These are phyloP conservation scores for Pyrrhia umbra DNA, from an alignment of 2,888 invertebrate genomes.

Conservation along the genomic window DNA sequence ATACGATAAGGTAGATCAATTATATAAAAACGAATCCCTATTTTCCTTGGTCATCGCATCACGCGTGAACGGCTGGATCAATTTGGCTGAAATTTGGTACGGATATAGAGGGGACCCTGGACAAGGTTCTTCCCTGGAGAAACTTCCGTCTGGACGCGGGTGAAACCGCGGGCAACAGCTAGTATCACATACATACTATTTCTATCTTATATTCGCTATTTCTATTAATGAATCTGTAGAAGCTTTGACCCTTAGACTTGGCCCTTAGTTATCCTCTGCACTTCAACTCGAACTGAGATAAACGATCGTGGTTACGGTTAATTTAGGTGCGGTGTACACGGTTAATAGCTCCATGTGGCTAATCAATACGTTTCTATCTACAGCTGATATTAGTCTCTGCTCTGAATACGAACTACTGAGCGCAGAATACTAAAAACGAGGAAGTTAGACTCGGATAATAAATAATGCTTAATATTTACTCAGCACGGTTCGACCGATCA, in stretches of 20 bases:
- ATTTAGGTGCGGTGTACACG: slow-evolving; percentile 27
- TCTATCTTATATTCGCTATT: background rate
- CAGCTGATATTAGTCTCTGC: slow-evolving; percentile 8
- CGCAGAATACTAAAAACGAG: background rate
- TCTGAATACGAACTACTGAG: background rate
- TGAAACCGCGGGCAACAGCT: no score
- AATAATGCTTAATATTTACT: background rate
- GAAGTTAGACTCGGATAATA: background rate
- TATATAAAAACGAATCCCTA: no score
- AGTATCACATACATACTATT: slow-evolving; percentile 10
- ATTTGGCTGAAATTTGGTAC: no score
- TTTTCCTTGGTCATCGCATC: no score
- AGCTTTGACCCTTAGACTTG: slow-evolving; percentile 1
- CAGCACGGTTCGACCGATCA: no score
- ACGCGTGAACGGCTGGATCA: no score
- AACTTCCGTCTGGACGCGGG: no score
- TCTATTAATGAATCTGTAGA: background rate
- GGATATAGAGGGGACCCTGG: no score
- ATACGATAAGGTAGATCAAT: slow-evolving; percentile 11
- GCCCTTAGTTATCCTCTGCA: slow-evolving; percentile 36
- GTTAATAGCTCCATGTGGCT: slow-evolving; percentile 27
- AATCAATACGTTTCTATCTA: slow-evolving; percentile 23
- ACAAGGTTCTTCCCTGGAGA: no score
- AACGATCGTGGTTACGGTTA: slow-evolving; percentile 46
- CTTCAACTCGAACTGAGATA: slow-evolving; percentile 42